A percentile compares a stretch with the other conserved stretches of the same genome.
Conservation (phyloP, 1,140 invertebrate species). For the Charaxes varanes region DNA sequence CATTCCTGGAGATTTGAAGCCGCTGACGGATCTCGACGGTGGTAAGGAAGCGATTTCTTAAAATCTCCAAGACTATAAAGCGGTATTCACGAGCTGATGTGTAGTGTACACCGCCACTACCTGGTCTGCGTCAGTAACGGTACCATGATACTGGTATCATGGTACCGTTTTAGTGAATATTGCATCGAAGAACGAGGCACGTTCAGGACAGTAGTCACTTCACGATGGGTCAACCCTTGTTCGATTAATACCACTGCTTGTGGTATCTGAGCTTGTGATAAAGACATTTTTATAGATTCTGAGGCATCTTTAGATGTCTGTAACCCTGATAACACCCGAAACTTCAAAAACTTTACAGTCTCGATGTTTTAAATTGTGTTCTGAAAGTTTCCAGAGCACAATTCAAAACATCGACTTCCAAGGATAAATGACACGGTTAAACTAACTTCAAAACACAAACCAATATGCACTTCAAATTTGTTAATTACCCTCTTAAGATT, state of each 20-base stretch:
- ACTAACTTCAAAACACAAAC: conserved; percentile 1
- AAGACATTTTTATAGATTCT: conserved; percentile 1
- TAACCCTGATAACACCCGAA: not conserved
- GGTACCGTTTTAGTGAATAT: conserved; percentile 12
- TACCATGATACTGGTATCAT: conserved; percentile 11
- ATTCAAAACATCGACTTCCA: conserved; percentile 4
- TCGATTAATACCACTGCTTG: conserved; percentile 10
- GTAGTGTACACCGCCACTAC: conserved; percentile 10
- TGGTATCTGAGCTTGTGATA: conserved; percentile 7
- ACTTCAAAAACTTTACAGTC: conserved; percentile 4
- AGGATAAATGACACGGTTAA: not conserved
- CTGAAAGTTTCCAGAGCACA: conserved; percentile 4
- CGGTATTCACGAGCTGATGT: conserved; percentile 5
- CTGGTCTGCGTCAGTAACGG: conserved; percentile 11
- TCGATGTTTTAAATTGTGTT: too few relatives aligned
- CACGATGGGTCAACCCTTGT: conserved; percentile 6
- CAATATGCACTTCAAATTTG: conserved; percentile 4
- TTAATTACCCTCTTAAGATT: conserved; percentile 9
- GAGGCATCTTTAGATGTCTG: not conserved
- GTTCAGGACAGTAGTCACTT: conserved; percentile 7
- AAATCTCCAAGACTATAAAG: conserved; percentile 14
- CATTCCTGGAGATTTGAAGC: conserved; percentile 13
- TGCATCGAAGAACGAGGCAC: conserved; percentile 7
- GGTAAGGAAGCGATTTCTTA: conserved; percentile 8
- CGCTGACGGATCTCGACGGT: conserved; percentile 7